Evolutionary conservation across 1,140 invertebrate species (phyloP).

Genomic region (Cyrtorhinus lividipennis): DNA sequence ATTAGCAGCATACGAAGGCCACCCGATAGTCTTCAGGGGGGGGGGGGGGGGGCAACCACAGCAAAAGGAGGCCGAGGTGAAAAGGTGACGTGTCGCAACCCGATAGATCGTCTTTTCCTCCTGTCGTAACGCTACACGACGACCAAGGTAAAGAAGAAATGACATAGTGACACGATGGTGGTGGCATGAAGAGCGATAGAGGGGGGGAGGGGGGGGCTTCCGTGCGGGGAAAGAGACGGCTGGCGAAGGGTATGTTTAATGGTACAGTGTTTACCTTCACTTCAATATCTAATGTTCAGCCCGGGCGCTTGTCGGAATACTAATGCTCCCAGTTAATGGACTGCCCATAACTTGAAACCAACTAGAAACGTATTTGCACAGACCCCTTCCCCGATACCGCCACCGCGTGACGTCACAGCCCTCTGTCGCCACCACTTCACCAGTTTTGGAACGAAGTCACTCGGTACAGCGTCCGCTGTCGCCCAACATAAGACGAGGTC

Average conservation of each 20-base stretch:
- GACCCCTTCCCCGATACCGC: background rate
- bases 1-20: too few relatives aligned
- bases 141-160: too few relatives aligned
- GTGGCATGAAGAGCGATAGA: background rate
- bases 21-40: too few relatives aligned
- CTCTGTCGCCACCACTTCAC: too few relatives aligned
- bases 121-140: too few relatives aligned
- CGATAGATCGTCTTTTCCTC: too few relatives aligned
- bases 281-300: constrained; percentile 15
- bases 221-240: background rate
- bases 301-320: constrained; percentile 9
- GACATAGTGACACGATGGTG: background rate
- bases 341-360: constrained; percentile 11
- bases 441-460: too few relatives aligned
- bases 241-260: background rate
- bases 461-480: background rate
- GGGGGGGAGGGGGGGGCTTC: background rate
- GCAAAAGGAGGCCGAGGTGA: too few relatives aligned
- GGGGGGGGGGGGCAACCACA: too few relatives aligned
- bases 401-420: background rate
- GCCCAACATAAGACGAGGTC: background rate
- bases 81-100: too few relatives aligned
- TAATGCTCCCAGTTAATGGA: constrained; percentile 11
- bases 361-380: constrained; percentile 6
- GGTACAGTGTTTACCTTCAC: constrained; percentile 10